phyloP scores from a whole-genome alignment of 2,113 vertebrate species.

The Dinomys branickii region DNA sequence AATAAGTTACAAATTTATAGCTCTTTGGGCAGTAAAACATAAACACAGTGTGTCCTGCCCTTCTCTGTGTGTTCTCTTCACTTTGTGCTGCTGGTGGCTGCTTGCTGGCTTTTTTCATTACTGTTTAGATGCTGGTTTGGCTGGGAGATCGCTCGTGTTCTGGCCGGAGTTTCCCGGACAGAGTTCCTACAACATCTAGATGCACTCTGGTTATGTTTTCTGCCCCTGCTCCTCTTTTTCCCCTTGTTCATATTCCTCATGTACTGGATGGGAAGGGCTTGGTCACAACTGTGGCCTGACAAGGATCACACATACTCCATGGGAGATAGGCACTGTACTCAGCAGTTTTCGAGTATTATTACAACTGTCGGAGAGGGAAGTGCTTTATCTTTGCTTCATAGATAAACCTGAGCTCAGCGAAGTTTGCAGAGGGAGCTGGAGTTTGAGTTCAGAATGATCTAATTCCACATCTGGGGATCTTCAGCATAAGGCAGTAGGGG shows the following conservation, averaged over 20 bases:
- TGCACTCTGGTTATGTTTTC: constrained; percentile 14
- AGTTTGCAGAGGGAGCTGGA: not conserved
- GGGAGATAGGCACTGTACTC: not conserved
- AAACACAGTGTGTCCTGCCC: constrained; percentile 49
- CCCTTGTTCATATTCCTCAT: not conserved
- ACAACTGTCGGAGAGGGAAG: not conserved
- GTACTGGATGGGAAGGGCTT: not conserved
- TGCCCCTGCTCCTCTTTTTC: not conserved
- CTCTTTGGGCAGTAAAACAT: constrained; percentile 56
- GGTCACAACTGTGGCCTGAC: not conserved
- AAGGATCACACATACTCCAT: not conserved
- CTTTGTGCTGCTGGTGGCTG: not conserved
- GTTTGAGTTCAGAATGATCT: constrained; percentile 33
- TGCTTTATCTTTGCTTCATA: not conserved
- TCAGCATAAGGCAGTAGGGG: not conserved
- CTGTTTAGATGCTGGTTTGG: constrained; percentile 70
- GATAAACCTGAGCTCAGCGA: constrained; percentile 62
- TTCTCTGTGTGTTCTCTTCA: constrained; percentile 12
- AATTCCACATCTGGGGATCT: constrained; percentile 22
- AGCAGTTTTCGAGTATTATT: not conserved
- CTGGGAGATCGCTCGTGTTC: not conserved
- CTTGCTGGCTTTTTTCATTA: constrained; percentile 69
- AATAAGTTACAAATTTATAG: constrained; percentile 71
- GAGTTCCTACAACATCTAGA: constrained; percentile 49
- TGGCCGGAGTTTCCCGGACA: constrained; percentile 66